Conservation (phyloP, 2,797 vertebrate genomes). For the Myotis myotis region DNA sequence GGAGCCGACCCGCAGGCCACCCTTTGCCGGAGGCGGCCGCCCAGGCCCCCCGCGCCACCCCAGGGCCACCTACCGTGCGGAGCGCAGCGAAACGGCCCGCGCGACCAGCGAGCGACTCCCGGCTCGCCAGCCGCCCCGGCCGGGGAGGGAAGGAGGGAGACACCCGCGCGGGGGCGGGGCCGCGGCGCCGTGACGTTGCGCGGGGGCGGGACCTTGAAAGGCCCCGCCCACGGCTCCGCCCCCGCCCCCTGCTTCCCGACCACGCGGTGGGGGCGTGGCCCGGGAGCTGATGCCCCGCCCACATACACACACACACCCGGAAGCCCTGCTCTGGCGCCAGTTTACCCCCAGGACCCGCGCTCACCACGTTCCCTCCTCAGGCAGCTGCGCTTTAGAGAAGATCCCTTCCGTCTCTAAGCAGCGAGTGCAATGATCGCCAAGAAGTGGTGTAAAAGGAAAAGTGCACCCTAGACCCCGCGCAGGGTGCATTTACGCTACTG, state of each 20-base stretch:
- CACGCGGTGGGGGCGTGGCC: not conserved
- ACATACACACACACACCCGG: not conserved
- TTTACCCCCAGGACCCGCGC: fast-evolving
- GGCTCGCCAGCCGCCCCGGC: constrained; percentile 53
- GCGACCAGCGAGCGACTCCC: not conserved
- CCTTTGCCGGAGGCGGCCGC: not conserved
- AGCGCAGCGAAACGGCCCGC: not conserved
- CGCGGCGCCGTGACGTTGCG: constrained; percentile 31
- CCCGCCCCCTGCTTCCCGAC: fast-evolving
- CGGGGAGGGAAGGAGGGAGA: constrained; percentile 56
- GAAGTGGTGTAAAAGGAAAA: not conserved
- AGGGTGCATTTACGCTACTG: not conserved
- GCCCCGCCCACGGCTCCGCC: not conserved
- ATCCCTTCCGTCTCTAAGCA: not conserved
- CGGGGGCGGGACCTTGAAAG: fast-evolving
- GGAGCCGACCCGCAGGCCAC: not conserved
- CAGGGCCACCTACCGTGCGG: constrained; percentile 54
- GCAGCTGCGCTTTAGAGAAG: not conserved
- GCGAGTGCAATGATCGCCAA: not conserved
- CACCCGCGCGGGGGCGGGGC: constrained; percentile 63
- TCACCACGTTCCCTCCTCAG: not conserved
- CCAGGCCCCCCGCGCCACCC: not conserved
- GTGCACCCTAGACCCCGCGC: not conserved
- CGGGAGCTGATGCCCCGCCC: too few species aligned
- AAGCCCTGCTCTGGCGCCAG: fast-evolving